Base-by-base conservation (phyloP, 2,797 vertebrate genomes). In the Heterohyrax brucei region DNA sequence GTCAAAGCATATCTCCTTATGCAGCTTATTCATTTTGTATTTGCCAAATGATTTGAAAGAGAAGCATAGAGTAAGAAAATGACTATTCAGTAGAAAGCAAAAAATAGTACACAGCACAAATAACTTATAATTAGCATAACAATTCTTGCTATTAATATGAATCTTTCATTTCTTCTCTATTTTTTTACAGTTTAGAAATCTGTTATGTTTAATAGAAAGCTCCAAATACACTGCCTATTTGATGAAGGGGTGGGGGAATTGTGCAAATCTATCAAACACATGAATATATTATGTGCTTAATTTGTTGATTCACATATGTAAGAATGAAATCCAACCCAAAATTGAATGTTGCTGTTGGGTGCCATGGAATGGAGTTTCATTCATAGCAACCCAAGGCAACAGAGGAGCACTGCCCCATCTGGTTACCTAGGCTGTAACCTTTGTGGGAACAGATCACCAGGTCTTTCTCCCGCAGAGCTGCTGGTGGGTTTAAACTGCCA, bases 31-130 rank as follows among this genome's bases (percentile, higher is more conserved):
- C 91, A 92, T 97, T 96, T 97, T 96, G 64, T 91, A 93, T 96
- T 96, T 98, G 86, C 73, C 94, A 97, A 96, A 93, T 64, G 93
- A 95, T 94, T 94, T 96, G 87, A 96, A 96, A 97, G 95, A 92
- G 73, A 96, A 96, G 95, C 94, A 94, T 95, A 87, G 91, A 96
- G 87, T 96, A 96, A 97, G 94, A 97, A 97, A 97, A 97, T 97
- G 95, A 94, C 95, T 97, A 96, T 97, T 97, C 97, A 97, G 95
- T 96, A 96, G 92, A 93, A 96, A 96, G 95, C 95, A 94, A 97
- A 97, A 97, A 96, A 97, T 96, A 97, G 96, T 97, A 82, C 97
- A 97, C 94, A 97, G 48, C 92, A 97, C 92, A 97, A 96, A 97
- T 95, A 96, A 94, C 96, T 96, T 89, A 90, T 66, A 97, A 97